Evolutionary conservation across 2,888 invertebrate genomes (phyloP), one percentile per base, ranked within the genome.

Genomic region (Caenorhabditis macrosperma): DNA sequence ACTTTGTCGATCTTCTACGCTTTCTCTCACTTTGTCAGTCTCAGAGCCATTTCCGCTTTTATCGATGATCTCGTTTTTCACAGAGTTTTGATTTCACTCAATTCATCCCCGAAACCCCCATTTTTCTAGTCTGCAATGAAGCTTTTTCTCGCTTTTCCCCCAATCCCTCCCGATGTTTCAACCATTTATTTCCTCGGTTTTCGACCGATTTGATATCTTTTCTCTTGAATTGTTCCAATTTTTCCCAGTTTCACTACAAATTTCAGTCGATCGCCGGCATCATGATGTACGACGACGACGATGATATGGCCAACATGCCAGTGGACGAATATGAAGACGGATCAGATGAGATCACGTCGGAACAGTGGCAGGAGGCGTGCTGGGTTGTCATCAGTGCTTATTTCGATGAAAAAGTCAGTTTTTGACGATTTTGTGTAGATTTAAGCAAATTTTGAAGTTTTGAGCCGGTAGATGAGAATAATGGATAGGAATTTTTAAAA

Each of bases 311-410:
- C 7, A 28, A 76, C 26, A 69, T 48, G 17, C 52, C 46, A 5
- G 77, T 69, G 17, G 82, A 78, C 20, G 81, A 80, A 15, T 77
- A 81, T 9, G 60, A 78, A 9, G 59, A 78, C 10, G 92, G 92
- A 52, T 89, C 89, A 64, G 97, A 96, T 91, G 98, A 99, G 92
- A 97, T 99, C 89, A 96, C 96, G 35, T 95, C 96, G 6, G 98
- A 99, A 91, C 93, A 98, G 83, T 99, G 99, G 99, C 60, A 89
- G 87, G 90, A 90, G 93, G 99, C 99, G 52, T 99, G 99, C 90
- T 99, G 99, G 99, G 97, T 99, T 90, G 98, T 99, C 79, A 99
- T 99, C 91, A 97, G 97, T 91, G 96, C 99, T 0, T 99, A 99
- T 92, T 99, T 99, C 91, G 99, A 99, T 91, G 99, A 99, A 91